phyloP scores from a whole-genome alignment of 2,113 vertebrate species.

The Solea solea region DNA sequence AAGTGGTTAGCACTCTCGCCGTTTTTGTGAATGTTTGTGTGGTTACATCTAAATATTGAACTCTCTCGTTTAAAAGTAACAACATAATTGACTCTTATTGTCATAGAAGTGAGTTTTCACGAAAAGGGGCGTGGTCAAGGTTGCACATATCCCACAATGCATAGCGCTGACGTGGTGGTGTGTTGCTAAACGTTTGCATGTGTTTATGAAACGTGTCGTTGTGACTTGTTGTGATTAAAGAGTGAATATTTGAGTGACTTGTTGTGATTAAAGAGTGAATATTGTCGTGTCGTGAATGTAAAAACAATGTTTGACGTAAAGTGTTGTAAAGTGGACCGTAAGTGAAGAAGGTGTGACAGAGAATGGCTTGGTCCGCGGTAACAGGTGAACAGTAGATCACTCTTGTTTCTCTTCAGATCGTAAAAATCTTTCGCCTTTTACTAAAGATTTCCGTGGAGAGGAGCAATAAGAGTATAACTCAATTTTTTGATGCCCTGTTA shows the following conservation, averaged over 20 bases:
- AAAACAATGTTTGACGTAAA: accelerated
- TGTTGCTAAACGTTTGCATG: no score
- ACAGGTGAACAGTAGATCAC: neutral
- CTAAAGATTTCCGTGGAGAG: slow-evolving; percentile 81
- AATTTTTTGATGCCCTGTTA: slow-evolving; percentile 71
- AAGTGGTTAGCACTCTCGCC: no score
- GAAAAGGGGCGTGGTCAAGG: neutral
- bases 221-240: no score
- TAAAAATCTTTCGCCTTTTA: slow-evolving; percentile 82
- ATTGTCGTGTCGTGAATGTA: neutral
- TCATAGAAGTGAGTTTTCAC: accelerated
- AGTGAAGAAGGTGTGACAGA: neutral
- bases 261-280: no score
- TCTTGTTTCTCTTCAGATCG: slow-evolving; percentile 69
- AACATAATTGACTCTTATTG: no score
- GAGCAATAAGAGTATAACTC: slow-evolving; percentile 66
- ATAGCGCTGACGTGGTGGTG: neutral
- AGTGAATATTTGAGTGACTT: no score
- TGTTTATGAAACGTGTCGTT: neutral
- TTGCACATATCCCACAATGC: slow-evolving; percentile 26
- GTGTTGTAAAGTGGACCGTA: neutral
- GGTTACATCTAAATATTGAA: no score
- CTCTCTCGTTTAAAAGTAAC: no score
- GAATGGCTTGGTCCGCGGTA: neutral
- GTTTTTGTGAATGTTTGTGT: no score